phyloP scores from a whole-genome alignment of 2,797 vertebrate genomes.

The Myotis planiceps region DNA sequence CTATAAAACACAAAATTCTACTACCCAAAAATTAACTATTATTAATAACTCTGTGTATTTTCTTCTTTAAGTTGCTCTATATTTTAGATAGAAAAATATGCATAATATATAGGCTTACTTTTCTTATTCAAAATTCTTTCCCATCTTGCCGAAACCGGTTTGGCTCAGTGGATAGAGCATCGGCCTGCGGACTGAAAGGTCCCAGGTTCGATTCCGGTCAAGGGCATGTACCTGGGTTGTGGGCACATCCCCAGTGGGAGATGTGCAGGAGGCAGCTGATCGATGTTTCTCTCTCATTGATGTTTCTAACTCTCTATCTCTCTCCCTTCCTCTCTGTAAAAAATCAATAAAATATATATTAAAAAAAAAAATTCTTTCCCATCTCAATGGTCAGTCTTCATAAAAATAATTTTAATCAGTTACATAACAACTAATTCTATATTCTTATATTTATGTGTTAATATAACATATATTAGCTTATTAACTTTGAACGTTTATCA shows the following conservation, averaged over 20 bases:
- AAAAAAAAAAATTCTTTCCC: neutral
- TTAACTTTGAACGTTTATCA: neutral
- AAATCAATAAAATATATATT: no score
- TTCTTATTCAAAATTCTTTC: neutral
- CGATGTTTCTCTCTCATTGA: no score
- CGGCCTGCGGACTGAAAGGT: no score
- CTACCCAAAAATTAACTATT: neutral
- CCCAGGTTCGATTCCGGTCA: no score
- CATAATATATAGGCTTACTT: neutral
- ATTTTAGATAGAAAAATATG: neutral
- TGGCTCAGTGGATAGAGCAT: no score
- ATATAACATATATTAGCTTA: neutral
- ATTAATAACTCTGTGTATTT: neutral
- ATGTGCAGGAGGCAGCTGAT: no score
- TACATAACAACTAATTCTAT: neutral
- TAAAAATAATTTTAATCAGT: neutral
- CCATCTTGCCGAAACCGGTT: no score
- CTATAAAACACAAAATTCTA: neutral
- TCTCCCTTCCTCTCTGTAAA: no score
- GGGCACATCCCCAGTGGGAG: no score
- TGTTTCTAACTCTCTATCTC: no score
- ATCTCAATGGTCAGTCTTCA: neutral
- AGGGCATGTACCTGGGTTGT: no score
- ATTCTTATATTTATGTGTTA: neutral
- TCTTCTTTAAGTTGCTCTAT: neutral